Base-by-base conservation (phyloP, 2,888 invertebrate species). In the Pyrocoelia pectoralis region DNA sequence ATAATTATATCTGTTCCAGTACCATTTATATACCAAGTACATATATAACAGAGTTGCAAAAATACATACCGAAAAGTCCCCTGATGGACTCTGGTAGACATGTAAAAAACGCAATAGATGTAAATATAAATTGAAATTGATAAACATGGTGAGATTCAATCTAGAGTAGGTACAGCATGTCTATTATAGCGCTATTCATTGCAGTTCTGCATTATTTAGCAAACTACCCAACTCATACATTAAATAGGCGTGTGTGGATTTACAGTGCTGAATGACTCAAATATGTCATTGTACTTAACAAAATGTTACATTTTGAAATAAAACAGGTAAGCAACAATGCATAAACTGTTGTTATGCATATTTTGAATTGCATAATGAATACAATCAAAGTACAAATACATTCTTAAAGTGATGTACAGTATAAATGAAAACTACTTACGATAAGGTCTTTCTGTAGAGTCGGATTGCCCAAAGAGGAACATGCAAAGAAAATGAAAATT, bases 1-100 rank as follows among this genome's bases (percentile, higher is more conserved):
- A n/a, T 52, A 54, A 15, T 53, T 46, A 46, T 29, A 18, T 46
- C 18, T 46, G 14, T 48, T 53, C 38, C 40, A 24, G 18, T 52
- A 56, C 54, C 59, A 60, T 18, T 58, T 46, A 18, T n/a, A 64
- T 24, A 64, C 40, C 51, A 46, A 41, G 33, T 29, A 64, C 46
- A 59, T 43, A 46, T 33, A 64, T 40, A 56, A 46, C 28, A 63
- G 54, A 50, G 41, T 43, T 55, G 56, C 57, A 40, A 58, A 55
- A 58, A 69, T 77, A 83, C 83, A 76, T 83, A 84, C 83, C 83
- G 83, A 81, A 76, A 83, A 83, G 72, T 82, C 81, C 73, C 81
- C 79, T 71, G 81, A 77, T 58, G 82, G 81, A 75, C 81, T 81
- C 80, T 80, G 77, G 69, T 73, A 72, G 74, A 79, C 74, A 74